Evolutionary conservation across 2,113 vertebrate genomes (phyloP).

Genomic region (Lanius ludovicianus): DNA sequence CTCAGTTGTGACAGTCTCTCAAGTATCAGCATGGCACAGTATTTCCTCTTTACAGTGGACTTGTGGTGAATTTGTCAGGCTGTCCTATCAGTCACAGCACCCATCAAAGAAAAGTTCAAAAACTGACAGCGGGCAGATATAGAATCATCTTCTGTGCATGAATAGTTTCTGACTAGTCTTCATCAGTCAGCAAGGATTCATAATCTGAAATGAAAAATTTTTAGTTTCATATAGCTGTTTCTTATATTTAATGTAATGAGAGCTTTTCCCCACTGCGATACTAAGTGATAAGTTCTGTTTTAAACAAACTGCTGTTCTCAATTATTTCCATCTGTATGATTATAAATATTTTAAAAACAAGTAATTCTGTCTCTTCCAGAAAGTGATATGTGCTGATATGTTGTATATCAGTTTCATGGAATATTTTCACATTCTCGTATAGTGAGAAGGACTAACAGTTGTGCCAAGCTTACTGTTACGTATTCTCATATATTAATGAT

Average conservation of each 20-base stretch:
- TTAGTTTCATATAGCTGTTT: not conserved
- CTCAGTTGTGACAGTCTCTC: not conserved
- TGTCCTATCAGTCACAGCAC: not conserved
- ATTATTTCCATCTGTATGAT: constrained; percentile 45
- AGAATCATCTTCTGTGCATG: not conserved
- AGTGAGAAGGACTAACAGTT: constrained; percentile 53
- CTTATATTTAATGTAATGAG: not conserved
- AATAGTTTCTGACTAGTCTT: not conserved
- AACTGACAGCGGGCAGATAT: not conserved
- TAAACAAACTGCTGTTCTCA: constrained; percentile 46
- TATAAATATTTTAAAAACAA: constrained; percentile 57
- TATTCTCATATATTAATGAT: constrained; percentile 22
- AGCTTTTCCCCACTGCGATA: not conserved
- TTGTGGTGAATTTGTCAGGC: not conserved
- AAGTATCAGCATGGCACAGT: not conserved
- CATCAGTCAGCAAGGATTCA: not conserved
- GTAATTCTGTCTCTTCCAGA: constrained; percentile 21
- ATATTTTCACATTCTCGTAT: constrained; percentile 28
- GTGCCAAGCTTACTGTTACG: not conserved
- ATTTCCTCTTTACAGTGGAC: not conserved
- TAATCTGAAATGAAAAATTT: not conserved
- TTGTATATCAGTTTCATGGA: constrained; percentile 48
- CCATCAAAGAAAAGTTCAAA: not conserved
- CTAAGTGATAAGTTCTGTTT: not conserved
- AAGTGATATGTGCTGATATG: constrained; percentile 51